Evolutionary conservation across 2,113 vertebrate genomes (phyloP), one percentile per base, ranked within the genome.

Genomic region (Corydoras maculifer): DNA sequence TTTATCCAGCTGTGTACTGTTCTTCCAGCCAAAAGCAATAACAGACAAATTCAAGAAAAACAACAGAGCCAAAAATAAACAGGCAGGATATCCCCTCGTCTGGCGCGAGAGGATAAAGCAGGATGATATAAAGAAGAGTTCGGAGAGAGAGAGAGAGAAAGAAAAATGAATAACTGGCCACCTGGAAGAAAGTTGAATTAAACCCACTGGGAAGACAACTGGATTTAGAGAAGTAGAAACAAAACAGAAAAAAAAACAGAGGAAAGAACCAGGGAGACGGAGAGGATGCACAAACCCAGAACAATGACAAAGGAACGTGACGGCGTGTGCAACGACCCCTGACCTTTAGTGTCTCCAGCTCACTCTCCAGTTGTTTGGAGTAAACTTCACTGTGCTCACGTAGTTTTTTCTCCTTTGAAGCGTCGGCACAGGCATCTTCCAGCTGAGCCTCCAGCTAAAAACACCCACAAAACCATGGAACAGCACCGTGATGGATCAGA

Each of bases 321-420:
- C 14, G 4, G 48, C 30, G 54, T 32, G 29, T 30, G 54, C 30
- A 14, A 68, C 60, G 48, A 72, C 53, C 67, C 74, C 84, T 82
- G 80, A 98, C 96, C 95, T 99, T 99, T 58, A 95, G 85, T 32
- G 88, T 81, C 83, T 95, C 88, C 13, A 99, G 91, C 87, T 99
- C 97, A 5, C 84, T 81, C 84, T 97, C 96, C 84, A 98, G 81
- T 78, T 98, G 94, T 81, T 92, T 95, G 85, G 91, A 92, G 84
- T 95, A 95, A 67, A 73, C 86, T 73, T 99, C 94, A 0, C 94
- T 94, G 86, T 95, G 93, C 73, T 99, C 97, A 1, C 93, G 87
- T 62, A 99, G 91, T 82, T 97, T 98, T 74, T 89, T 92, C 78
- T 98, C 96, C 80, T 94, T 98, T 1, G 92, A 94, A 11, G 93